Base-by-base conservation (phyloP, 2,888 invertebrate genomes). In the Acleris cristana region DNA sequence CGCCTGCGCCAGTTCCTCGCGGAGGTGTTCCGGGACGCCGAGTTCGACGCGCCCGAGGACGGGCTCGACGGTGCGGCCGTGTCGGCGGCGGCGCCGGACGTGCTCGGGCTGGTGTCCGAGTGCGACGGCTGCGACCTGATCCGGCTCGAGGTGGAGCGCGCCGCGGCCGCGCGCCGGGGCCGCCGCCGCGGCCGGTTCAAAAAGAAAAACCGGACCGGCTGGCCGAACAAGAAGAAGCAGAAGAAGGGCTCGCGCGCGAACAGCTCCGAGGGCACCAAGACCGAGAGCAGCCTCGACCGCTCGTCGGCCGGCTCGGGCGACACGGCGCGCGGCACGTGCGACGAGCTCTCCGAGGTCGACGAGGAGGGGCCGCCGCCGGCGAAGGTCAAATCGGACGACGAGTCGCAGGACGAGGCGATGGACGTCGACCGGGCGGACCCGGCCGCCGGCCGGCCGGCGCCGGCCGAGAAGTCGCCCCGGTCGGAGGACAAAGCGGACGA, bases 161-260 rank as follows among this genome's bases (percentile, higher is more conserved):
- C 71, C 3, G 81, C 81, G 2, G 74, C 77, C 16, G 79, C 79
- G 53, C 74, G 84, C 72, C 74, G 85, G 75, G 73, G 86, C 75
- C 77, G 87, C 75, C 79, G 81, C 18, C 85, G 90, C 14, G 94
- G 94, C 61, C 93, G 93, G 71, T 95, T 95, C 79, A 94, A 95
- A 83, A 95, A 96, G 87, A 95, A 95, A 83, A 97, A 97, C 84
- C 93, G 95, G 70, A 97, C 97, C 0, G 97, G 97, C 10, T 97
- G 97, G 97, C 97, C 97, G 0, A 92, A 90, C 81, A 93, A 94
- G 78, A 93, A 83, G 79, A 92, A 86, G 54, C 73, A 72, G 14
- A 91, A 89, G 71, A 91, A 90, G 62, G 76, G 76, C 61, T 87
- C 87, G 0, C 77, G 87, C 58, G 81, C 82, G 10, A 82, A 75